Conservation (phyloP, 2,797 vertebrate genomes). For the Denticeps clupeoides region DNA sequence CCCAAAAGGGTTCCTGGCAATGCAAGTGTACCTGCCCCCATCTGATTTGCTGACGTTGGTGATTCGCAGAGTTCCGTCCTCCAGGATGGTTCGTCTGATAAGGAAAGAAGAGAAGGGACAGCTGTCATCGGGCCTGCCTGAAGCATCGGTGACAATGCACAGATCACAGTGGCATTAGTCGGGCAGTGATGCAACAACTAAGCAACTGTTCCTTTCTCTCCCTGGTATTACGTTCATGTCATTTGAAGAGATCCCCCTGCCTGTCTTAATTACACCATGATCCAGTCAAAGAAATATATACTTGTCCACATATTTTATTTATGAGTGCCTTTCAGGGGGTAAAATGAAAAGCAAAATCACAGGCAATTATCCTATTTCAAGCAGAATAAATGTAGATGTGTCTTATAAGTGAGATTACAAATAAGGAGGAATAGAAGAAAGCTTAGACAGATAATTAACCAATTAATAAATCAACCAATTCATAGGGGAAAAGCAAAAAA, state of each 20-base stretch:
- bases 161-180: background rate
- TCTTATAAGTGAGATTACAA: slow-evolving; percentile 33
- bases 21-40: slow-evolving; percentile 63
- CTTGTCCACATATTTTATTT: too few relatives aligned
- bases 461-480: too few relatives aligned
- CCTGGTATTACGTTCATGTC: too few relatives aligned
- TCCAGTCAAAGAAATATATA: too few relatives aligned
- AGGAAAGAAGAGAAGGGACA: slow-evolving; percentile 1
- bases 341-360: background rate
- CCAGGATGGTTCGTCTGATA: slow-evolving; percentile 51
- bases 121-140: background rate
- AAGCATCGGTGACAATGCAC: background rate
- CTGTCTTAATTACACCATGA: too few relatives aligned
- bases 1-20: slow-evolving; percentile 72
- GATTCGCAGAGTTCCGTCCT: slow-evolving; percentile 70
- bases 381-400: slow-evolving; percentile 39
- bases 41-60: slow-evolving; percentile 63
- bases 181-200: background rate
- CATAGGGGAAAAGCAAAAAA: too few relatives aligned
- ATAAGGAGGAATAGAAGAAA: too few relatives aligned
- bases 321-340: too few relatives aligned
- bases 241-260: too few relatives aligned
- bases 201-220: slow-evolving; percentile 3
- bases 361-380: slow-evolving; percentile 35
- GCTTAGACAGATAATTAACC: too few relatives aligned